These are phyloP conservation scores for Ia io DNA, from an alignment of 2,113 vertebrate genomes.

Conservation along the genomic window DNA sequence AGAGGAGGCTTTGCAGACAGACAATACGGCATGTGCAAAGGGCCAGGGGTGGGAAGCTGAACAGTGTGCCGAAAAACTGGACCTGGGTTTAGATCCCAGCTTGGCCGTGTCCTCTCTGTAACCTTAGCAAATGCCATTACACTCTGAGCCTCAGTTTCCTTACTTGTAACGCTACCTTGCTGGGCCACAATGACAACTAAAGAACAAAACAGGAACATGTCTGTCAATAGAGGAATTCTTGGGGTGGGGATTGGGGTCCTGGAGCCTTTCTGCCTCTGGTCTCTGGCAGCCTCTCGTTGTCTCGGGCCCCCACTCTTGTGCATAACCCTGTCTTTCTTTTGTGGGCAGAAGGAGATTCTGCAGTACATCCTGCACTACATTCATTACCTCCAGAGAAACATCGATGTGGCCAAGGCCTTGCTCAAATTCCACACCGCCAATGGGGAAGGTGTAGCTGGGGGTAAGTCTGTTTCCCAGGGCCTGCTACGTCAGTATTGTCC, in stretches of 20 bases:
- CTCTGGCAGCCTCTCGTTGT: background rate
- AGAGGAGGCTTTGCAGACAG: background rate
- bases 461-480: conserved; percentile 17
- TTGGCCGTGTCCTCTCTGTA: background rate
- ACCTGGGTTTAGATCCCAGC: background rate
- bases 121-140: background rate
- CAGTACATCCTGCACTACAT: conserved; percentile 72
- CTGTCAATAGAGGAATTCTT: background rate
- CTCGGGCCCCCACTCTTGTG: background rate
- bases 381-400: conserved; percentile 69
- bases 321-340: background rate
- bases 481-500: background rate
- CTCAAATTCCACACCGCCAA: background rate
- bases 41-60: background rate
- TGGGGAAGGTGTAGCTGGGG: background rate
- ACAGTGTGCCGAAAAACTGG: background rate
- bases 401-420: conserved; percentile 53
- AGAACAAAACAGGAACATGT: background rate
- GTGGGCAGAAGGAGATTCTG: conserved; percentile 75
- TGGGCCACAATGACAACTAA: background rate
- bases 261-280: background rate
- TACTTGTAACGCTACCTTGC: background rate
- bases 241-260: background rate
- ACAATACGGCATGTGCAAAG: background rate
- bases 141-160: background rate